phyloP scores from a whole-genome alignment of 2,797 vertebrate genomes.

The Cossypha polioptera region DNA sequence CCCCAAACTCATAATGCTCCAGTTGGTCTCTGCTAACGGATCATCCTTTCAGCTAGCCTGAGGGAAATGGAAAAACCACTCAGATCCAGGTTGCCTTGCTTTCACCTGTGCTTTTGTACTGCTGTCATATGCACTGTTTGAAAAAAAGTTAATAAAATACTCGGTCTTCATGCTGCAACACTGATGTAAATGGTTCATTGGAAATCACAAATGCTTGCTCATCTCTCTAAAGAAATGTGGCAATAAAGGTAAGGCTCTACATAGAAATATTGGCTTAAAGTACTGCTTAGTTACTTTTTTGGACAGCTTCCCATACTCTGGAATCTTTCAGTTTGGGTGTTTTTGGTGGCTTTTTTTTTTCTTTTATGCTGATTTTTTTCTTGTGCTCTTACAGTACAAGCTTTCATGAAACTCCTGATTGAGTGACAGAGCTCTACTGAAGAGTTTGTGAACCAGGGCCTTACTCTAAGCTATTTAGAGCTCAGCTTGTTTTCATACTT shows the following conservation, averaged over 20 bases:
- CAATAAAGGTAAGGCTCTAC: not conserved
- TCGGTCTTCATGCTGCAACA: not conserved
- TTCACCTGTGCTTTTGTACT: not conserved
- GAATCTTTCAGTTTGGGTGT: not conserved
- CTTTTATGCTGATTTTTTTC: not conserved
- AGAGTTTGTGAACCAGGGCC: not conserved
- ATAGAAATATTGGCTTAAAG: not conserved
- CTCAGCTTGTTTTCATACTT: not conserved
- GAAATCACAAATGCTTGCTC: not conserved
- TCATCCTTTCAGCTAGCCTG: not conserved
- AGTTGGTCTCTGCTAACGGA: not conserved
- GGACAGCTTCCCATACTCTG: not conserved
- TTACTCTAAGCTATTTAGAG: not conserved
- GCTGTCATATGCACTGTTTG: not conserved
- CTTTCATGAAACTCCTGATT: not conserved
- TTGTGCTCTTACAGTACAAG: not conserved
- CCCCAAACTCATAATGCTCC: not conserved
- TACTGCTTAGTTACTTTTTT: not conserved
- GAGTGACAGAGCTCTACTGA: not conserved
- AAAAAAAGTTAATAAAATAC: not conserved
- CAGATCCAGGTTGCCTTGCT: not conserved
- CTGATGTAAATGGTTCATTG: not conserved
- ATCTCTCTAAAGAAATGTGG: not conserved
- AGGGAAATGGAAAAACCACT: not conserved
- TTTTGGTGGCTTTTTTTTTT: not conserved